phyloP scores from a whole-genome alignment of 2,113 vertebrate species.

The Protobothrops flavoviridis region DNA sequence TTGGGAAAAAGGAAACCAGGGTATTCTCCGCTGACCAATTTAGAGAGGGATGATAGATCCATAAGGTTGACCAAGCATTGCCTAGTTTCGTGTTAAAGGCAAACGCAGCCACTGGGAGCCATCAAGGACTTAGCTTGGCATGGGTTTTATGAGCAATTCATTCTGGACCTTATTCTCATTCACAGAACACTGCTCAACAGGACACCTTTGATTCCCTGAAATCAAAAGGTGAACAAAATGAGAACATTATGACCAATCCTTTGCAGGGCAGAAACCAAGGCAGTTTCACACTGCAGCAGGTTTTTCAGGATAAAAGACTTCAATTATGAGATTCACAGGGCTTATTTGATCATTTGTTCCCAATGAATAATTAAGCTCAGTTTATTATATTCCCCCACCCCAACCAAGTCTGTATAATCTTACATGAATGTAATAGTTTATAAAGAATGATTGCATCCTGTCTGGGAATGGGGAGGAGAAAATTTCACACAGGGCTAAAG shows the following conservation, averaged over 20 bases:
- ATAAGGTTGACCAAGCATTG: constrained; percentile 1
- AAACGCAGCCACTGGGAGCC: constrained; percentile 9
- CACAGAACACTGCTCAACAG: constrained; percentile 37
- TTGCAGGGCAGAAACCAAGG: constrained; percentile 2
- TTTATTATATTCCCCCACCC: too few species aligned
- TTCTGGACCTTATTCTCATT: constrained; percentile 54
- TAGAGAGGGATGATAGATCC: neutral
- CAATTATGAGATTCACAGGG: constrained; percentile 3
- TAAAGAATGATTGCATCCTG: neutral
- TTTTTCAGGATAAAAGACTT: constrained; percentile 13
- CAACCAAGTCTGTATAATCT: neutral
- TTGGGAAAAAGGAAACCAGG: neutral
- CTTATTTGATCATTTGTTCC: constrained; percentile 28
- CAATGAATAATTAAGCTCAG: constrained; percentile 1
- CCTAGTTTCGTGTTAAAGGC: constrained; percentile 20
- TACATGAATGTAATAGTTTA: neutral
- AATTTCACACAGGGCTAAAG: neutral
- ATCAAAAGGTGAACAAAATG: constrained; percentile 43
- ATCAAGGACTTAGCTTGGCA: neutral
- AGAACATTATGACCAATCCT: constrained; percentile 25
- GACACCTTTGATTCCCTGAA: constrained; percentile 47
- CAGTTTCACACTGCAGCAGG: constrained; percentile 3
- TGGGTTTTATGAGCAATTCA: constrained; percentile 50
- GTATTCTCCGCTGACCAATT: neutral
- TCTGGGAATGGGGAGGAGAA: neutral